Evolutionary conservation across 2,113 vertebrate species (phyloP).

Genomic region (Todiramphus chloris): DNA sequence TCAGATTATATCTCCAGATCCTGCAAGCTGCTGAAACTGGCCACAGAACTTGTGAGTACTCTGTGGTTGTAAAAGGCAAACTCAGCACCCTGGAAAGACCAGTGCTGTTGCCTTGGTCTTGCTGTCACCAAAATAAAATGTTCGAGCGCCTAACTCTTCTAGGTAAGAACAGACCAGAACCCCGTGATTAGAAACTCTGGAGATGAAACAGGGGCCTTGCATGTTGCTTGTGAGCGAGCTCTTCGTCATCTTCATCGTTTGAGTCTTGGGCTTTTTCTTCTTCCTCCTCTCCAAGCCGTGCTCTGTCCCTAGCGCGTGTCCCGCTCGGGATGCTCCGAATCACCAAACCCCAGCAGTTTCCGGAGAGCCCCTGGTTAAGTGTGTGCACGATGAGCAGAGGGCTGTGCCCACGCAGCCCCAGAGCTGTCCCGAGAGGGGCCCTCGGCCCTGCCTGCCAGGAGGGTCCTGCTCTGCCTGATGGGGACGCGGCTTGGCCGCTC

Average conservation of each 20-base stretch:
- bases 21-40: neutral
- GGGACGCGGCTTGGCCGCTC: neutral
- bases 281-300: neutral
- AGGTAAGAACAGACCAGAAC: neutral
- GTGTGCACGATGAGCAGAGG: neutral
- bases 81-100: neutral
- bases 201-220: neutral
- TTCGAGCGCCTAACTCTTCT: neutral
- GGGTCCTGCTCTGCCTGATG: neutral
- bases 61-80: neutral
- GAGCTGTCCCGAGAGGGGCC: neutral
- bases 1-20: neutral
- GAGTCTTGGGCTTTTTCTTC: neutral
- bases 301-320: rapidly evolving
- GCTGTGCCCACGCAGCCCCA: neutral
- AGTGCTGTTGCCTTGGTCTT: neutral
- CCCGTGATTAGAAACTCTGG: neutral
- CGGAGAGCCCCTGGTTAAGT: neutral
- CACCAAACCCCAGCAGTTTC: neutral
- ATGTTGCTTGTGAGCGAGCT: neutral
- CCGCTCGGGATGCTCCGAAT: neutral
- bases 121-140: neutral
- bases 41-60: neutral
- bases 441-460: neutral
- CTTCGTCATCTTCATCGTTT: neutral